Evolutionary conservation across 2,888 invertebrate genomes (phyloP).

Genomic region (Rutpela maculata): DNA sequence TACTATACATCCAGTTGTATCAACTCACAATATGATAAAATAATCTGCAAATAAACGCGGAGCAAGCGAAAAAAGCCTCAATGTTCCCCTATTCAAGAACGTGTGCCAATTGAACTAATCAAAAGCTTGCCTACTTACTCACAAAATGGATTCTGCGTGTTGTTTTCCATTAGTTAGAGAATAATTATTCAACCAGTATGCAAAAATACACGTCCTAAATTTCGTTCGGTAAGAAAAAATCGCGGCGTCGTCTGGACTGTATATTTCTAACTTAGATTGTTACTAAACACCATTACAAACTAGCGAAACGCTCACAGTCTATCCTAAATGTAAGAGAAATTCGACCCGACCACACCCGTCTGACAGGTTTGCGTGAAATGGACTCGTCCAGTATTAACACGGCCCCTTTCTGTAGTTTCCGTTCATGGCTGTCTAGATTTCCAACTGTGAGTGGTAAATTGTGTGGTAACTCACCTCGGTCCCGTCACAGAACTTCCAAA

Average conservation of each 20-base stretch:
- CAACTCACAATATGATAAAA: conserved; percentile 56
- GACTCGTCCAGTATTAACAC: conserved; percentile 66
- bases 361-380: conserved; percentile 63
- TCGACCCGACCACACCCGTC: conserved; percentile 67
- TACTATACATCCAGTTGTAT: conserved; percentile 52
- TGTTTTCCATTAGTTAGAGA: conserved; percentile 57
- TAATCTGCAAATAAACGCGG: conserved; percentile 60
- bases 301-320: conserved; percentile 56
- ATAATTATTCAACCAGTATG: conserved; percentile 58
- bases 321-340: conserved; percentile 45
- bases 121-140: conserved; percentile 63
- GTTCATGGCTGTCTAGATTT: conserved; percentile 66
- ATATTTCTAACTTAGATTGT: conserved; percentile 57
- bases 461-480: conserved; percentile 48
- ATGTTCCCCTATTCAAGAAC: conserved; percentile 55
- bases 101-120: conserved; percentile 63
- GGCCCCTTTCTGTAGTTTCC: conserved; percentile 64
- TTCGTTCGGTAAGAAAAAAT: conserved; percentile 56
- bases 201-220: conserved; percentile 58
- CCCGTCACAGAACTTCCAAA: conserved; percentile 17
- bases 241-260: conserved; percentile 60
- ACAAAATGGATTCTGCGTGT: conserved; percentile 69
- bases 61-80: conserved; percentile 63
- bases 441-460: conserved; percentile 52
- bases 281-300: conserved; percentile 6